Percentiles rank a stretch among this genome's conserved stretches.
Evolutionary conservation across 2,113 vertebrate species (phyloP).

Genomic region (Ochotona princeps): DNA sequence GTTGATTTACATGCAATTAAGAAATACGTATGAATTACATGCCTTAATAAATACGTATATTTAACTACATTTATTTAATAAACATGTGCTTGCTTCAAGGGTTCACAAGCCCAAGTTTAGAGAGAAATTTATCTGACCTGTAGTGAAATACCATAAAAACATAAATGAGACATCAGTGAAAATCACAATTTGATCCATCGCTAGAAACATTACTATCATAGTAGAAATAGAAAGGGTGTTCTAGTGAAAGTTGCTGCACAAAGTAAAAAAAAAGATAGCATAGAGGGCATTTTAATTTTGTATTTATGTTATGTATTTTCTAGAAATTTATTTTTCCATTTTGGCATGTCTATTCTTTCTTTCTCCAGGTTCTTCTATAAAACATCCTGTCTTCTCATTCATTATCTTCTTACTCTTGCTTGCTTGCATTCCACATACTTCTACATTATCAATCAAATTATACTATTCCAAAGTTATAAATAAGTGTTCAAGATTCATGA

Average conservation of each 20-base stretch:
- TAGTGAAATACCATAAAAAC: conserved; percentile 4
- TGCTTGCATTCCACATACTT: neutral
- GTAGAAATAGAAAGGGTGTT: neutral
- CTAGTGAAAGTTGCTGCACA: neutral
- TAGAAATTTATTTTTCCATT: conserved; percentile 14
- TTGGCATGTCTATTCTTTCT: neutral
- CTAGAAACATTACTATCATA: neutral
- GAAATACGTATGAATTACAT: neutral
- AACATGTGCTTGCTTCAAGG: neutral
- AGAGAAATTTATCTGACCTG: neutral
- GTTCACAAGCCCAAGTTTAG: neutral
- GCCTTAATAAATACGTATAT: neutral
- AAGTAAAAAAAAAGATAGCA: neutral
- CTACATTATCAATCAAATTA: neutral
- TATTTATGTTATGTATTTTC: neutral
- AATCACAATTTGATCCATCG: neutral
- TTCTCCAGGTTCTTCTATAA: neutral
- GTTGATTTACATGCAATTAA: too few relatives aligned
- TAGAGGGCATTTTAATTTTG: neutral
- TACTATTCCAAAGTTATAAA: neutral
- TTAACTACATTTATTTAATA: neutral
- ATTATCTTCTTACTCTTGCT: neutral
- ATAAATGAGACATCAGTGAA: neutral
- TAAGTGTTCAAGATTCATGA: neutral
- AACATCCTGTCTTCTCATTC: neutral